Evolutionary conservation across 1,140 invertebrate genomes (phyloP).

Genomic region (Tribolium castaneum): DNA sequence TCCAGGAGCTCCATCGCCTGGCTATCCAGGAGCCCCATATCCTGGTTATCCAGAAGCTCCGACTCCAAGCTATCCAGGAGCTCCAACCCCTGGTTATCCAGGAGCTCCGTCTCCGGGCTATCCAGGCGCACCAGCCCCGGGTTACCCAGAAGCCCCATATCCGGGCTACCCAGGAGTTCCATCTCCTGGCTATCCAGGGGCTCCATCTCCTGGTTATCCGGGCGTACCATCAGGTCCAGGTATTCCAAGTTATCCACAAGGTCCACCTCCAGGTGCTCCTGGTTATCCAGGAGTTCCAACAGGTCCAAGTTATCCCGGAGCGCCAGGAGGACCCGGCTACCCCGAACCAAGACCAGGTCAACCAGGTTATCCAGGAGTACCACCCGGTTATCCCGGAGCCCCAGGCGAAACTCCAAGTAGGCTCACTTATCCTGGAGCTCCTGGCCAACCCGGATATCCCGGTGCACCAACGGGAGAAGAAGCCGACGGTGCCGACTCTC

Average conservation of each 20-base stretch:
- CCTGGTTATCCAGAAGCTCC: not conserved
- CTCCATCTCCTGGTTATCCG: not conserved
- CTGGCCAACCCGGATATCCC: not conserved
- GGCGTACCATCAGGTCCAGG: not conserved
- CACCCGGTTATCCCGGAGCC: not conserved
- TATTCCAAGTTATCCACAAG: not conserved
- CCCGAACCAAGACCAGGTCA: not conserved
- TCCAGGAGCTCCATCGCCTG: not conserved
- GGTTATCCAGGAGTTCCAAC: slow-evolving; percentile 38
- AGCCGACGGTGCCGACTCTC: slow-evolving; percentile 76
- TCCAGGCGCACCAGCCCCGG: slow-evolving; percentile 27
- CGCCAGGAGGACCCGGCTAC: not conserved
- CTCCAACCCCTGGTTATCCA: slow-evolving; percentile 6
- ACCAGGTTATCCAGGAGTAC: not conserved
- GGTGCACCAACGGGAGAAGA: slow-evolving; percentile 51
- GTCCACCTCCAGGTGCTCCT: not conserved
- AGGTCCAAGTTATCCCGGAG: slow-evolving; percentile 30
- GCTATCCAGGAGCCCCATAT: not conserved
- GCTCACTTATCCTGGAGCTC: slow-evolving; percentile 1
- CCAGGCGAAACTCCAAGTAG: not conserved
- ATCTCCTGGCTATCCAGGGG: not conserved
- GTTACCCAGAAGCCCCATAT: not conserved
- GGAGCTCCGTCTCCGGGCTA: not conserved
- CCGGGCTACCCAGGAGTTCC: not conserved
- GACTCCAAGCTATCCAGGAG: not conserved